phyloP scores from a whole-genome alignment of 2,888 invertebrate genomes.

The Eristalis pertinax region DNA sequence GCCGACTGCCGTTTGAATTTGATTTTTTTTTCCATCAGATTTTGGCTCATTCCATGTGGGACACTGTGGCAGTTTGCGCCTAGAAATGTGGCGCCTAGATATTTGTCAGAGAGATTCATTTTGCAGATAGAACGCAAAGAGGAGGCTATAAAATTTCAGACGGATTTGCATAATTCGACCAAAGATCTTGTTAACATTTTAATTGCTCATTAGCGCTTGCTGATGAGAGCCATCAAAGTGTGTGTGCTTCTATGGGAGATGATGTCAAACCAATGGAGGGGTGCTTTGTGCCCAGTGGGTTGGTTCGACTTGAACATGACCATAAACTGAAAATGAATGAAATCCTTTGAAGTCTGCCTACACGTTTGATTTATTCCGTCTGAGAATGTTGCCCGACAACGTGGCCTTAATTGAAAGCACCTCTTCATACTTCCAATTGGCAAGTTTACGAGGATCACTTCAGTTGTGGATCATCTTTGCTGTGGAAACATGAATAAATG shows the following conservation, averaged over 20 bases:
- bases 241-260: not conserved
- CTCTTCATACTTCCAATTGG: too few relatives aligned
- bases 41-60: slow-evolving; percentile 36
- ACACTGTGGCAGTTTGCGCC: not conserved
- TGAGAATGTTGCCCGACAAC: too few relatives aligned
- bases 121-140: slow-evolving; percentile 17
- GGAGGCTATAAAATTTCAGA: not conserved
- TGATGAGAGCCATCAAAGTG: slow-evolving; percentile 1
- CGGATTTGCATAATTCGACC: not conserved
- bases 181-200: slow-evolving; percentile 17
- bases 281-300: not conserved
- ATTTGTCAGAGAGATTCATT: slow-evolving; percentile 7
- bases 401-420: too few relatives aligned
- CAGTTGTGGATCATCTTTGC: too few relatives aligned
- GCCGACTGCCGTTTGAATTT: not conserved
- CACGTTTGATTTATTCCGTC: too few relatives aligned
- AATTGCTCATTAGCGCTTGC: slow-evolving; percentile 21
- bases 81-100: slow-evolving; percentile 37
- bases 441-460: too few relatives aligned
- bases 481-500: too few relatives aligned
- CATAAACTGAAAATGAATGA: not conserved
- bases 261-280: not conserved
- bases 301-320: not conserved
- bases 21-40: slow-evolving; percentile 13
- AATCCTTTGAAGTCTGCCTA: too few relatives aligned